Evolutionary conservation across 2,888 invertebrate genomes (phyloP), one percentile per base, ranked within the genome.

Genomic region (Anoplius nigerrimus): DNA sequence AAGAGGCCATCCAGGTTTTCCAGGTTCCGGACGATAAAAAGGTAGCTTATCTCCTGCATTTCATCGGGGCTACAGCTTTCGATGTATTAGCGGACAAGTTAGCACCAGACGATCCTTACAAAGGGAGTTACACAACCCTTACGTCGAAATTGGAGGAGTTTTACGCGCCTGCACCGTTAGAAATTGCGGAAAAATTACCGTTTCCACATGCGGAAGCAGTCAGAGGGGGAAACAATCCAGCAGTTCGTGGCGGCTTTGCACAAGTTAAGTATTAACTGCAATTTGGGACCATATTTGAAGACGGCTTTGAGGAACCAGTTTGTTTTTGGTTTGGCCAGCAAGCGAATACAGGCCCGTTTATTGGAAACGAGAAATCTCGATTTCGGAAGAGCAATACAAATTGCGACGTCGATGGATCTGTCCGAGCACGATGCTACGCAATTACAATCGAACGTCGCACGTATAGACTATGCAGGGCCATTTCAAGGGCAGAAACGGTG

Each of bases 231-330:
- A 53, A 18, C 6, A 8, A 53, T 53, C 20, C 53, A 22, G 22
- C 15, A 20, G 20, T 53, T 53, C 22, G 24, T 22, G 15, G 13
- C 24, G 22, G 53, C 20, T 21, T 8, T 53, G 22, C 24, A 53
- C n/a, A 53, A 71, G 60, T 60, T 82, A 22, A 52, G 68, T 2
- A 54, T 68, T 18, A 18, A 65, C 34, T 82, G 81, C 62, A 78
- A 78, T 60, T 82, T 82, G 66, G 76, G 75, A 18, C 54, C 48
- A 16, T 82, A 75, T 60, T 71, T 83, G 61, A 76, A 78, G 5
- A 80, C 75, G n/a, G 81, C 62, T 43, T 43, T 82, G 58, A 53
- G 81, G 20, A 82, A 83, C 61, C 80, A 82, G 74, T 81, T 82
- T 57, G 78, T 81, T 48, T 80, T 80, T 67, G 81, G 81, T 0